These are phyloP conservation scores for Chiloscyllium punctatum DNA, from an alignment of 2,797 vertebrate species.

Conservation along the genomic window DNA sequence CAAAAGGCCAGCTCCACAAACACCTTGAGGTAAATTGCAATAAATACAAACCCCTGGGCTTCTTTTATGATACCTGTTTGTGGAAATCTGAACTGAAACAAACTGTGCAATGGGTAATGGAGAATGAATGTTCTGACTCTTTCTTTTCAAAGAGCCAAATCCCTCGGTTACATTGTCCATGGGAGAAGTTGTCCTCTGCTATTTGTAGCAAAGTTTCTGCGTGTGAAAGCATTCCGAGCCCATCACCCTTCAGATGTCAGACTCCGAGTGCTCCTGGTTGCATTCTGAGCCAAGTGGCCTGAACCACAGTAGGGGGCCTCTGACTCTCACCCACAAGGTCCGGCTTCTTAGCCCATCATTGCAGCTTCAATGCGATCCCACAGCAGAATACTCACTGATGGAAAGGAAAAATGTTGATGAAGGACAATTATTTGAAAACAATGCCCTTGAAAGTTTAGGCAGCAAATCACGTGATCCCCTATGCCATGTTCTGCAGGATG, in stretches of 20 bases:
- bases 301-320: neutral
- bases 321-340: neutral
- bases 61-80: neutral
- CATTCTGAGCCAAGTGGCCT: neutral
- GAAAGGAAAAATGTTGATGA: neutral
- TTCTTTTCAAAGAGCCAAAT: neutral
- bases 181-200: neutral
- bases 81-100: neutral
- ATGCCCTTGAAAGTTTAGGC: neutral
- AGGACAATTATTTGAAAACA: neutral
- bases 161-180: neutral
- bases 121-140: neutral
- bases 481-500: neutral
- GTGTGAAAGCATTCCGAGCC: neutral
- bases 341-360: neutral
- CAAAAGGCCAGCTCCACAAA: constrained; percentile 22
- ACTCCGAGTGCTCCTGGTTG: neutral
- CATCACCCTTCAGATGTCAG: constrained; percentile 9
- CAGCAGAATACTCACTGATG: neutral
- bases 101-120: neutral
- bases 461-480: no score
- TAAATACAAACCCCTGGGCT: neutral
- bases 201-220: neutral
- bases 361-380: neutral
- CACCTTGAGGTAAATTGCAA: constrained; percentile 16